A percentile compares a stretch with the other conserved stretches of the same genome.
Conservation (phyloP, 2,888 invertebrate genomes). For the Idaea biselata region DNA sequence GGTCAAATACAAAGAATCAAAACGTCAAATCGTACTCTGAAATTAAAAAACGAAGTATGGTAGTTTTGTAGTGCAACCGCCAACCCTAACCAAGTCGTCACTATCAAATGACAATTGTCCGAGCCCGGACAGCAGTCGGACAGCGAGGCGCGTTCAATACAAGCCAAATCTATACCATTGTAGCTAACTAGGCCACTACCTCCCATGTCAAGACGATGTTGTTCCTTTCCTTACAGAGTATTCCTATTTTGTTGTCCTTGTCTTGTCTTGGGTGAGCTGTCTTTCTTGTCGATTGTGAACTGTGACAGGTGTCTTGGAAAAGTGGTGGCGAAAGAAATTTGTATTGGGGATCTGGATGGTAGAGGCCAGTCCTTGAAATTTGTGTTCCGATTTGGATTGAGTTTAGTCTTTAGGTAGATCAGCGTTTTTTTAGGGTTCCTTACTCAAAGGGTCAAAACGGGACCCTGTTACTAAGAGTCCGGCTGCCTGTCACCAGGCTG, state of each 20-base stretch:
- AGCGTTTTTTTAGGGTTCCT: too few species aligned
- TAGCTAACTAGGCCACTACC: not conserved
- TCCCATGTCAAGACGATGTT: not conserved
- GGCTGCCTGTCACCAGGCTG: too few species aligned
- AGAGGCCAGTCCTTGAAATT: too few species aligned
- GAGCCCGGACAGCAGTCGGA: slow-evolving; percentile 61
- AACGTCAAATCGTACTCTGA: too few species aligned
- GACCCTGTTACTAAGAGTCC: too few species aligned
- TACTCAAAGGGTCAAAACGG: too few species aligned
- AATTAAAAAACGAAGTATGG: too few species aligned
- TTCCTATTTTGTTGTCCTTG: not conserved
- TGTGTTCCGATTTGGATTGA: too few species aligned
- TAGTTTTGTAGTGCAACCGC: slow-evolving; percentile 4
- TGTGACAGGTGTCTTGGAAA: not conserved
- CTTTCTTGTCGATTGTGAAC: not conserved
- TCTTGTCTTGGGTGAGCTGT: not conserved
- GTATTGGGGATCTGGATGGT: not conserved
- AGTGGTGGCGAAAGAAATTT: not conserved
- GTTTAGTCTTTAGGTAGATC: too few species aligned
- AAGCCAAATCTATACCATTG: slow-evolving; percentile 18
- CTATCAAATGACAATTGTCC: slow-evolving; percentile 73
- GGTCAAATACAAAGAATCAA: too few species aligned
- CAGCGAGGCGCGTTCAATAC: slow-evolving; percentile 62
- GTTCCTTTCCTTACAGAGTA: not conserved
- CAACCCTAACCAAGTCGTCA: slow-evolving; percentile 57